Evolutionary conservation across 35 echinoderm and acorn worm species (phyloP).

Genomic region (Strongylocentrotus purpuratus): DNA sequence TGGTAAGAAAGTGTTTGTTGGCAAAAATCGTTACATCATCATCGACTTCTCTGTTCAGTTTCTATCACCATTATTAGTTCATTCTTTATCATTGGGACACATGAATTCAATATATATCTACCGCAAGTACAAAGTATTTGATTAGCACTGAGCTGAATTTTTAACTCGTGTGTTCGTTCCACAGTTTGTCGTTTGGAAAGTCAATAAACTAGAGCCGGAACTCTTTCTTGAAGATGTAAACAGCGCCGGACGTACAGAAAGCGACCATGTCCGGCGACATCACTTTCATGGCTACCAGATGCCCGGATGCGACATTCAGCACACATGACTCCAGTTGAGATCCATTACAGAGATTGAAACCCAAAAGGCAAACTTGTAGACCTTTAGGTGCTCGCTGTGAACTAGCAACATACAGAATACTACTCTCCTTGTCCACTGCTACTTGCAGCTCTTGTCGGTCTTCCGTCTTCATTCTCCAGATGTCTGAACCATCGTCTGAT

Average conservation of each 20-base stretch:
- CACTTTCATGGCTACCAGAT: not conserved
- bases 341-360: not conserved
- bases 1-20: too few relatives aligned
- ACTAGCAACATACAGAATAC: not conserved
- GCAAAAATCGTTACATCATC: too few relatives aligned
- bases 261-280: not conserved
- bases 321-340: not conserved
- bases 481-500: not conserved
- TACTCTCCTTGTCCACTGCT: not conserved
- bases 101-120: too few relatives aligned
- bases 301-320: not conserved
- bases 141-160: too few relatives aligned
- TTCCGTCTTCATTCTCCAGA: not conserved
- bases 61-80: too few relatives aligned
- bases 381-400: not conserved
- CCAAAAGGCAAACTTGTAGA: not conserved
- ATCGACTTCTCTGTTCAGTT: too few relatives aligned
- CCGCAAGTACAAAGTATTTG: too few relatives aligned
- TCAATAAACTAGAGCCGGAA: not conserved
- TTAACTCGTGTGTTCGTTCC: too few relatives aligned
- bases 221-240: not conserved
- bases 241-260: not conserved
- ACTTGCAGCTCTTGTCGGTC: not conserved
- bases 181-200: too few relatives aligned
- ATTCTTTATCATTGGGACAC: too few relatives aligned